These are phyloP conservation scores for Megaptera novaeangliae DNA, from an alignment of 2,113 vertebrate genomes.

Conservation along the genomic window DNA sequence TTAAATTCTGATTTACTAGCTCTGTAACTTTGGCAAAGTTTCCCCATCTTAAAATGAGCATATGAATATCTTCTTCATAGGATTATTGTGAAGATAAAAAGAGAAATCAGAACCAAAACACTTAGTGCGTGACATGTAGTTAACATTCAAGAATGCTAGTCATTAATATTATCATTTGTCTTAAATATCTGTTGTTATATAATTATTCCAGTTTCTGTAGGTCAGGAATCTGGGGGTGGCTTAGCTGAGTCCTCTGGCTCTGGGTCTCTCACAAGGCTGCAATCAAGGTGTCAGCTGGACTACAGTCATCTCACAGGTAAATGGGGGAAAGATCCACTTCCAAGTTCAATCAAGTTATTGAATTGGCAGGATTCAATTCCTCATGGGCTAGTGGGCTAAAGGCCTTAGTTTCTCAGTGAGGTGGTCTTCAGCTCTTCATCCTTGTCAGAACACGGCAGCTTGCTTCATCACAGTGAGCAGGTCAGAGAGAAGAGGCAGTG, in stretches of 20 bases:
- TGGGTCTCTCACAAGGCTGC: not conserved
- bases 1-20: not conserved
- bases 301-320: not conserved
- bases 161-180: not conserved
- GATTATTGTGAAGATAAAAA: not conserved
- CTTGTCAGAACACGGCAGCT: not conserved
- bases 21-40: not conserved
- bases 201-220: slow-evolving; percentile 16
- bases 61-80: not conserved
- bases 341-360: not conserved
- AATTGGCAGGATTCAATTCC: not conserved
- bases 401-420: not conserved
- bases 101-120: not conserved
- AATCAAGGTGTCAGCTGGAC: not conserved
- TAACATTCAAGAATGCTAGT: not conserved
- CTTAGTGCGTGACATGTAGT: not conserved
- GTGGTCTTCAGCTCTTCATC: not conserved
- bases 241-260: not conserved
- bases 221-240: not conserved
- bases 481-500: not conserved
- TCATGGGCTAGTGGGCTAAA: not conserved
- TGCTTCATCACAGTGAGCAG: not conserved
- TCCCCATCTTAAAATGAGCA: not conserved
- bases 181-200: not conserved
- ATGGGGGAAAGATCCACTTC: not conserved